Conservation (phyloP, 2,113 vertebrate species). For the Apus apus region DNA sequence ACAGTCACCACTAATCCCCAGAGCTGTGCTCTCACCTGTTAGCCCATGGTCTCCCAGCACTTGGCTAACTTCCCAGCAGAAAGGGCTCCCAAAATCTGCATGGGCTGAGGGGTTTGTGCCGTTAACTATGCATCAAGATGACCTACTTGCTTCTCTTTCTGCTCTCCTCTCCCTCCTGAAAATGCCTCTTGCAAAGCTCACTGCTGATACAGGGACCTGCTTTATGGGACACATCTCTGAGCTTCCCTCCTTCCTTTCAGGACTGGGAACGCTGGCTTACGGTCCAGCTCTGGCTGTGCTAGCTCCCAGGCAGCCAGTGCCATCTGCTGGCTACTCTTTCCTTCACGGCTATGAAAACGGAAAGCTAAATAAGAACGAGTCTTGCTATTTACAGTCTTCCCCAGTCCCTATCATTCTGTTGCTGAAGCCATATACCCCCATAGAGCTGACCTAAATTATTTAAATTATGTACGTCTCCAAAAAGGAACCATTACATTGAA, state of each 20-base stretch:
- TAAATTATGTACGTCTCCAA: not conserved
- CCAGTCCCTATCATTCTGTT: not conserved
- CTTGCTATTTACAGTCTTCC: not conserved
- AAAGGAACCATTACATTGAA: not conserved
- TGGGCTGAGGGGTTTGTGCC: not conserved
- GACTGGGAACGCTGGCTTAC: not conserved
- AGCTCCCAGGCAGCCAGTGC: constrained; percentile 4
- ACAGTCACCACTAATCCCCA: not conserved
- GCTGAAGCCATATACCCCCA: not conserved
- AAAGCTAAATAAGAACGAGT: not conserved
- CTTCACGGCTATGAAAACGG: not conserved
- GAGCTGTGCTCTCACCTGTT: not conserved
- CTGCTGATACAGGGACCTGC: not conserved
- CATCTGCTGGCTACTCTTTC: constrained; percentile 53
- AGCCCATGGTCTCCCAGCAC: not conserved
- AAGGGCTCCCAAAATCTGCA: not conserved
- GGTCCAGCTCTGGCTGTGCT: not conserved
- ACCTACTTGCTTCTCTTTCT: not conserved
- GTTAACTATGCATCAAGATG: not conserved
- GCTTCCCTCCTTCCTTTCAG: not conserved
- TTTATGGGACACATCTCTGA: accelerated
- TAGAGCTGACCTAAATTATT: not conserved
- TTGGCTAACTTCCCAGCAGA: not conserved
- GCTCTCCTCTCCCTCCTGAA: not conserved
- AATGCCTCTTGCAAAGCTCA: not conserved